phyloP scores from a whole-genome alignment of 2,113 vertebrate genomes.

The Myxocyprinus asiaticus region DNA sequence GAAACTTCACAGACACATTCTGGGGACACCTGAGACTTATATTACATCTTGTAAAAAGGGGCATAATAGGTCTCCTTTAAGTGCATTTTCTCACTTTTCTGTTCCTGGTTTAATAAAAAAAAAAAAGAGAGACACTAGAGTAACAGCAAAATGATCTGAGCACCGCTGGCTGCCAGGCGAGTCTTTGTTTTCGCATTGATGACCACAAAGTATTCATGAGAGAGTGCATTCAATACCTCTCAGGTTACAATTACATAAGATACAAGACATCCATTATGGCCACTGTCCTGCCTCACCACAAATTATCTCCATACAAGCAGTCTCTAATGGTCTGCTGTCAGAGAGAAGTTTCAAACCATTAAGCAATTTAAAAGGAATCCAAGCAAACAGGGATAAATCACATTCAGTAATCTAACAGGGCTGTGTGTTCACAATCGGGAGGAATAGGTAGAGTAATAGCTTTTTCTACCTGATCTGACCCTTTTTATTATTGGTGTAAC shows the following conservation, averaged over 20 bases:
- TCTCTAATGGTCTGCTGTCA: slow-evolving; percentile 67
- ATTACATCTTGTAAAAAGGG: too few species aligned
- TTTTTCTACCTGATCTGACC: too few species aligned
- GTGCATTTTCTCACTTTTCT: not conserved
- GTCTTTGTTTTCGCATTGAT: slow-evolving; percentile 51
- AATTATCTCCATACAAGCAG: slow-evolving; percentile 64
- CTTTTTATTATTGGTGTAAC: too few species aligned
- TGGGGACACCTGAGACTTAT: too few species aligned
- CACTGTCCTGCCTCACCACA: slow-evolving; percentile 60
- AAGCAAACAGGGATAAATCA: slow-evolving; percentile 66
- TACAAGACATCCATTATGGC: slow-evolving; percentile 66
- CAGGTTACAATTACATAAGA: slow-evolving; percentile 60
- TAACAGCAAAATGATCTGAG: slow-evolving; percentile 44
- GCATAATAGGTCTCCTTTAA: not conserved
- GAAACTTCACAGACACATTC: too few species aligned
- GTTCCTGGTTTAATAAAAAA: slow-evolving; percentile 16
- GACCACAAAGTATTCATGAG: slow-evolving; percentile 50
- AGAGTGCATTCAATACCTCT: slow-evolving; percentile 61
- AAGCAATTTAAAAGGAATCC: slow-evolving; percentile 69
- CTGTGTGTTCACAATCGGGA: slow-evolving; percentile 58
- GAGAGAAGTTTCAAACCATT: slow-evolving; percentile 69
- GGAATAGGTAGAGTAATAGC: slow-evolving; percentile 47
- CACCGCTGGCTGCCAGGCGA: slow-evolving; percentile 30
- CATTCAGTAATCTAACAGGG: slow-evolving; percentile 54
- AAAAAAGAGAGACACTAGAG: slow-evolving; percentile 5